Base-by-base conservation (phyloP, 2,797 vertebrate genomes). In the Tangara arthus region DNA sequence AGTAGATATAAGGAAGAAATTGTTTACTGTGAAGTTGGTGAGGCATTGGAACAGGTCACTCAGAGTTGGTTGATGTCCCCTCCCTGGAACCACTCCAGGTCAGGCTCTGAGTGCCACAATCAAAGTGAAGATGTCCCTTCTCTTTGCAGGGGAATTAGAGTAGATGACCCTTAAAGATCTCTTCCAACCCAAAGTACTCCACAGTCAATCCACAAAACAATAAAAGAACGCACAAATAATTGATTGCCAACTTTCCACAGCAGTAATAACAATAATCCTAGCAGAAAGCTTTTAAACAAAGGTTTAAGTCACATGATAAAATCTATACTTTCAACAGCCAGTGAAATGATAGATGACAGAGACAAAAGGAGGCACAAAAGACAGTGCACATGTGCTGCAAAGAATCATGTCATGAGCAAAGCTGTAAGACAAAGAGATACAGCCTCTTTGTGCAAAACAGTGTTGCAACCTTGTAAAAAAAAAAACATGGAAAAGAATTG, bases 11-110 rank as follows among this genome's bases (percentile, higher is more conserved):
- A 71, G 7, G 37, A 82, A 46, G 41, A 32, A 3, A 5, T 15
- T 5, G 72, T 64, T 77, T 34, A 10, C 0, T 0, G 2, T 39
- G 7, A 41, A 12, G 8, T 26, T 37, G 15, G 20, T 41, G 21
- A 77, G 60, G 41, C n/a, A 20, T 15, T 44, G 15, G 27, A 4
- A 39, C 4, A 44, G 7, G 15, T 44, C 68, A 14, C 15, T 11
- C 28, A 53, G 82, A 21, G 9, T 1, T 17, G 6, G 19, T 13
- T 47, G 24, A 23, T 64, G 20, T 5, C 30, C 10, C n/a, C 30
- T 39, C 21, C 35, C n/a, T 42, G 30, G 44, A 28, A 76, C 30
- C 2, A 10, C 30, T 44, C 53, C 34, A 24, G 9, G 23, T 15
- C 46, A 49, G 22, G 22, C 5, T 72, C 34, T 30, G 17, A 65